Percentiles rank a stretch among this genome's conserved stretches.
These are phyloP conservation scores for Aspidiotus destructor DNA, from an alignment of 2,888 invertebrate species.

Conservation along the genomic window DNA sequence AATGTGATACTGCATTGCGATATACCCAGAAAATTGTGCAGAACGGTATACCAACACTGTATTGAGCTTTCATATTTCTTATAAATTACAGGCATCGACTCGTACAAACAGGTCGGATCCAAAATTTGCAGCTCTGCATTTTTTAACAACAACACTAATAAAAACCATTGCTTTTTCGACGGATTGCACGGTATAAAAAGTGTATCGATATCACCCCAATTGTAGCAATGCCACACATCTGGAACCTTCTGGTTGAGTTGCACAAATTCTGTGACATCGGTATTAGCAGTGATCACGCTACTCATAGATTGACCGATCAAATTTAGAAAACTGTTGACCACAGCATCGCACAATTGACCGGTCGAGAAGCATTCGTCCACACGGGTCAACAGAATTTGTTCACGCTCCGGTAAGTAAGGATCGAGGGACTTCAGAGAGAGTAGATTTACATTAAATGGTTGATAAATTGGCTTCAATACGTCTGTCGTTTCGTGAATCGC, in stretches of 20 bases:
- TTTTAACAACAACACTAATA: conserved; percentile 21
- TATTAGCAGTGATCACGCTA: conserved; percentile 20
- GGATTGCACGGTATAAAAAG: conserved; percentile 31
- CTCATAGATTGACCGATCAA: conserved; percentile 5
- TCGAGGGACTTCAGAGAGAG: conserved; percentile 21
- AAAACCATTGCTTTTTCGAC: conserved; percentile 25
- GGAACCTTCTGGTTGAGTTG: conserved; percentile 15
- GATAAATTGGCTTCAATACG: conserved; percentile 19
- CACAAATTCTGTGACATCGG: conserved; percentile 13
- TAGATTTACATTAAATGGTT: conserved; percentile 22
- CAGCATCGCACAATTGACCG: conserved; percentile 22
- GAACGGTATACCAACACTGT: conserved; percentile 17
- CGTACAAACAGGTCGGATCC: conserved; percentile 17
- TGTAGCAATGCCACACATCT: conserved; percentile 21
- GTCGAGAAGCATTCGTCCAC: conserved; percentile 13
- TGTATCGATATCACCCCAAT: conserved; percentile 20
- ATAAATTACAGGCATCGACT: not conserved
- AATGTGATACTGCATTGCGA: conserved; percentile 10
- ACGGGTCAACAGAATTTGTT: conserved; percentile 1
- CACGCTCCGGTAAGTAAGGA: conserved; percentile 7
- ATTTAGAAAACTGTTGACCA: conserved; percentile 22
- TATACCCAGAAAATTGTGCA: conserved; percentile 15
- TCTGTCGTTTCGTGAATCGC: conserved; percentile 15
- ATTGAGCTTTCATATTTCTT: conserved; percentile 17
- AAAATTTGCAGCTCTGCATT: conserved; percentile 16